A percentile compares a stretch with the other conserved stretches of the same genome.
Conservation (phyloP, 2,797 vertebrate species). For the Anguilla obscura region DNA sequence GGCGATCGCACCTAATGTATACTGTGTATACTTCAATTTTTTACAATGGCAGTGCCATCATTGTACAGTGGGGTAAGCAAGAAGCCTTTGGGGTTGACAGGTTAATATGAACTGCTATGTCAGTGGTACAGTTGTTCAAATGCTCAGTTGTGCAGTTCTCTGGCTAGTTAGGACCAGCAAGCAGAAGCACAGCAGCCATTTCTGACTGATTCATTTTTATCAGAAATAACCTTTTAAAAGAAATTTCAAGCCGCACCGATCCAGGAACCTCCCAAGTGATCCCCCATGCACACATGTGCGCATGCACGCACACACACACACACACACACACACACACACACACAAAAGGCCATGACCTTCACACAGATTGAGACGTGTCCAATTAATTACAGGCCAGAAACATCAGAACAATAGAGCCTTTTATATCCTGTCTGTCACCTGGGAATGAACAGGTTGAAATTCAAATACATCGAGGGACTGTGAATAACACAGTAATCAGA, state of each 20-base stretch:
- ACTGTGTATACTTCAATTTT: not conserved
- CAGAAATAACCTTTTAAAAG: not conserved
- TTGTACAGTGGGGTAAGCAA: not conserved
- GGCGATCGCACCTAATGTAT: not conserved
- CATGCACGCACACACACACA: not conserved
- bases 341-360: slow-evolving; percentile 11
- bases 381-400: slow-evolving; percentile 16
- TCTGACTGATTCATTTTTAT: not conserved
- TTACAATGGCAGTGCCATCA: not conserved
- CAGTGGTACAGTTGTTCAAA: not conserved
- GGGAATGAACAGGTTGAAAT: not conserved
- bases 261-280: not conserved
- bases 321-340: slow-evolving; percentile 13
- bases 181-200: not conserved
- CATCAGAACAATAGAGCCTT: not conserved
- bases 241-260: not conserved
- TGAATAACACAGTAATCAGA: not conserved
- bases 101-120: not conserved
- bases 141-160: not conserved
- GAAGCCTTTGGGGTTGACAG: not conserved
- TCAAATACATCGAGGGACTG: not conserved
- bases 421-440: not conserved
- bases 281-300: not conserved
- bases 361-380: slow-evolving; percentile 31
- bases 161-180: not conserved